Conservation (phyloP, 1,140 invertebrate species). For the Phymorhynchus buccinoides region DNA sequence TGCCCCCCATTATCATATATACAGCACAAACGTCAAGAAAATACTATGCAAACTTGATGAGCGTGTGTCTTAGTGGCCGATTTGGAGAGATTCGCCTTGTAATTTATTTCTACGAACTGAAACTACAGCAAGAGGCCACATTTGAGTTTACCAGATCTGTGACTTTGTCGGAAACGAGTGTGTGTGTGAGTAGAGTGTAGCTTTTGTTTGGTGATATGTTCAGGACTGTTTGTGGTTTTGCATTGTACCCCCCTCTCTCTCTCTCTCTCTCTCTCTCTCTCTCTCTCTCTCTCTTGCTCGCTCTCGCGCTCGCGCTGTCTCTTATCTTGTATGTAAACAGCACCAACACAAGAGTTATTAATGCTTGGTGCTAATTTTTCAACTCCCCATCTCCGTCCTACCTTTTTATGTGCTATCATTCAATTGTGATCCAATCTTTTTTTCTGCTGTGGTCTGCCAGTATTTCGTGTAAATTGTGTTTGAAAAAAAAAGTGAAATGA, state of each 20-base stretch:
- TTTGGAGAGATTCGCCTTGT: background rate
- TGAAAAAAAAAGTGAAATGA: background rate
- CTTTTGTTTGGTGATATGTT: background rate
- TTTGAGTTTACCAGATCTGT: background rate
- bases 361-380: background rate
- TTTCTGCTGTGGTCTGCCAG: slow-evolving; percentile 16
- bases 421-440: background rate
- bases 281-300: too few relatives aligned
- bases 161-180: slow-evolving; percentile 2
- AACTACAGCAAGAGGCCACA: too few relatives aligned
- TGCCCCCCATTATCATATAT: background rate
- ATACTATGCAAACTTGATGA: background rate
- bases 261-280: too few relatives aligned
- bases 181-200: background rate
- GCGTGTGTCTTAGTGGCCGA: background rate
- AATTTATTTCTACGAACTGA: background rate
- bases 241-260: too few relatives aligned
- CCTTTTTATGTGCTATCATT: background rate
- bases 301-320: too few relatives aligned
- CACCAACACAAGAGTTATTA: background rate
- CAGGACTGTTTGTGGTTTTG: slow-evolving; percentile 1
- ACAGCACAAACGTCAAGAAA: slow-evolving; percentile 1
- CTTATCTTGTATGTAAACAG: too few relatives aligned
- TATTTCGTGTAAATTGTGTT: background rate
- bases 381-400: background rate